Conservation (phyloP, 1,140 invertebrate genomes). For the Antheraea pernyi region DNA sequence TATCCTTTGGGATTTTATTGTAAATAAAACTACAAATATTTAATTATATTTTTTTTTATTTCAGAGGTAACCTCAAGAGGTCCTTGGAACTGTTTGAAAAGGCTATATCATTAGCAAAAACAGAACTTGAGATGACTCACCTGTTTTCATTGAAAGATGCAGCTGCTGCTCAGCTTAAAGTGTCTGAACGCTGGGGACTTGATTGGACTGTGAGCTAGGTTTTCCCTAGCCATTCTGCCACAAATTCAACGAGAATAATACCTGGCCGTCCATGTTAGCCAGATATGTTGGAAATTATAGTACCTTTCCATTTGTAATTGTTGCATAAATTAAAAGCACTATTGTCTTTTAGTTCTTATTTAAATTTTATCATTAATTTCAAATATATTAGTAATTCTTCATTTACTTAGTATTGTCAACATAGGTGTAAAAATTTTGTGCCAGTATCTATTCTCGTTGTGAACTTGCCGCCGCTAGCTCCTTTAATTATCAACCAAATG, state of each 20-base stretch:
- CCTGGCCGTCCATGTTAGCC: conserved; percentile 10
- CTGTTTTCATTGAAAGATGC: conserved; percentile 92
- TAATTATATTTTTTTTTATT: conserved; percentile 56
- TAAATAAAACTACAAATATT: no score
- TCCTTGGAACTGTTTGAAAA: conserved; percentile 94
- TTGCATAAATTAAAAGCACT: conserved; percentile 14
- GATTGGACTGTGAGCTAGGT: conserved; percentile 77
- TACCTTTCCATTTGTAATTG: conserved; percentile 10
- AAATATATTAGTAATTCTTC: background rate
- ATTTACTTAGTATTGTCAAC: background rate
- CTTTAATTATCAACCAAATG: background rate
- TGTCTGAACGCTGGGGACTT: conserved; percentile 87
- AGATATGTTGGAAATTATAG: background rate
- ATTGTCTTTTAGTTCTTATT: conserved; percentile 8
- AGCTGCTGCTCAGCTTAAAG: conserved; percentile 90
- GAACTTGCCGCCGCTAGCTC: conserved; percentile 33
- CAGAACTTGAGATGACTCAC: conserved; percentile 92
- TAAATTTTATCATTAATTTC: conserved; percentile 7
- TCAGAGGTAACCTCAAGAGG: conserved; percentile 89
- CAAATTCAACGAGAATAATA: conserved; percentile 50
- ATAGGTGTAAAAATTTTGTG: conserved; percentile 4
- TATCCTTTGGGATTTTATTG: no score
- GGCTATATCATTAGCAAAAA: conserved; percentile 92
- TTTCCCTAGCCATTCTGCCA: conserved; percentile 20
- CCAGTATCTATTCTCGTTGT: conserved; percentile 37